phyloP scores from a whole-genome alignment of 37 sponge, comb jelly and placozoan genomes.

The Geodia barretti region DNA sequence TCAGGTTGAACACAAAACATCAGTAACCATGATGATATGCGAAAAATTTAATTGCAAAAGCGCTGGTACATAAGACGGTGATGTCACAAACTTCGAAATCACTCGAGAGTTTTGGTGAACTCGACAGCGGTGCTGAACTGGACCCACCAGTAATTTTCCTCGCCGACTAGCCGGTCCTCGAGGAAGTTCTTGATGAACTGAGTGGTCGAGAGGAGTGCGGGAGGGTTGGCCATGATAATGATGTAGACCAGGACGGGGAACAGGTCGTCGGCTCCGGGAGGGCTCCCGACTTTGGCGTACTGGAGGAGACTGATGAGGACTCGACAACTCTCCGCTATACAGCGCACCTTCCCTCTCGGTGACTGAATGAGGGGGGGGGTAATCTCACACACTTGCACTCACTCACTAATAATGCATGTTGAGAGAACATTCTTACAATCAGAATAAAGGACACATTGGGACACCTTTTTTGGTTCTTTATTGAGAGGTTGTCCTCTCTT shows the following conservation, averaged over 20 bases:
- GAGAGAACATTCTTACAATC: too few species aligned
- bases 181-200: slow-evolving; percentile 79
- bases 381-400: too few species aligned
- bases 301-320: slow-evolving; percentile 76
- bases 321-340: slow-evolving; percentile 72
- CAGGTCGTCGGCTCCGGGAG: slow-evolving; percentile 91
- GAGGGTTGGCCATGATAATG: slow-evolving; percentile 89
- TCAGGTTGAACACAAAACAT: too few species aligned
- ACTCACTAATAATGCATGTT: too few species aligned
- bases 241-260: slow-evolving; percentile 90
- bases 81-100: background rate
- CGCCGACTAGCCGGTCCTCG: slow-evolving; percentile 54
- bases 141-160: slow-evolving; percentile 88
- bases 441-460: too few species aligned
- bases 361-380: slow-evolving; percentile 49
- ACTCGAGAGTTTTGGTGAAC: slow-evolving; percentile 78
- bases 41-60: too few species aligned
- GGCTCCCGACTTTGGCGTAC: slow-evolving; percentile 55
- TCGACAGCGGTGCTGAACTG: slow-evolving; percentile 89
- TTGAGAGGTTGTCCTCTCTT: too few species aligned
- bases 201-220: slow-evolving; percentile 82
- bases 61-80: too few species aligned
- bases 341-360: slow-evolving; percentile 80
- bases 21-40: too few species aligned
- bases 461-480: too few species aligned